These are phyloP conservation scores for Rhipidura dahli DNA, from an alignment of 2,113 vertebrate species.

Conservation along the genomic window DNA sequence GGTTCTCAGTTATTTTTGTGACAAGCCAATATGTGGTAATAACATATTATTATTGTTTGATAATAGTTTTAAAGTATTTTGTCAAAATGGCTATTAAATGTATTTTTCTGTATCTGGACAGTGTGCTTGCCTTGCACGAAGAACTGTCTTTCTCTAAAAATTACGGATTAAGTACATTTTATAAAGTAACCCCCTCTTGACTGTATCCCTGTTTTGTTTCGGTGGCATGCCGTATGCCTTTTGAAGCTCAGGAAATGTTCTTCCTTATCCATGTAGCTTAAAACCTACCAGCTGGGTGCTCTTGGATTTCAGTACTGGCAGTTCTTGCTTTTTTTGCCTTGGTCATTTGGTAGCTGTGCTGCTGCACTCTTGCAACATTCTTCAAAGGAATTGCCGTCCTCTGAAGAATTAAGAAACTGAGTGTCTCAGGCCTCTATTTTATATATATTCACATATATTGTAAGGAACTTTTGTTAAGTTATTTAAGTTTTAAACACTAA, in stretches of 20 bases:
- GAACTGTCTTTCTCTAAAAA: not conserved
- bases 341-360: not conserved
- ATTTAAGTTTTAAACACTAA: not conserved
- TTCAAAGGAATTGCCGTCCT: not conserved
- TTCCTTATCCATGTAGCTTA: not conserved
- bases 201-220: not conserved
- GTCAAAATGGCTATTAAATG: not conserved
- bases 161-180: not conserved
- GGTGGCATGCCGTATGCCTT: not conserved
- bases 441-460: not conserved
- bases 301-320: not conserved
- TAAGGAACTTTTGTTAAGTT: not conserved
- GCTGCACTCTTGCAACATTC: not conserved
- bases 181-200: not conserved
- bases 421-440: not conserved
- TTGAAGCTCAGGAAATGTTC: not conserved
- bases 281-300: not conserved
- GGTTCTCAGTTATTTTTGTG: slow-evolving; percentile 17
- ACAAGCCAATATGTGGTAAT: not conserved
- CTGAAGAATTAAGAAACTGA: not conserved
- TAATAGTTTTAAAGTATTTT: not conserved
- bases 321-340: not conserved
- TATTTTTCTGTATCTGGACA: not conserved
- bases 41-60: not conserved
- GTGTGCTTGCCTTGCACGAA: not conserved